Percentiles rank a stretch among this genome's conserved stretches.
phyloP scores from a whole-genome alignment of 2,888 invertebrate genomes.

The Trisateles emortualis region DNA sequence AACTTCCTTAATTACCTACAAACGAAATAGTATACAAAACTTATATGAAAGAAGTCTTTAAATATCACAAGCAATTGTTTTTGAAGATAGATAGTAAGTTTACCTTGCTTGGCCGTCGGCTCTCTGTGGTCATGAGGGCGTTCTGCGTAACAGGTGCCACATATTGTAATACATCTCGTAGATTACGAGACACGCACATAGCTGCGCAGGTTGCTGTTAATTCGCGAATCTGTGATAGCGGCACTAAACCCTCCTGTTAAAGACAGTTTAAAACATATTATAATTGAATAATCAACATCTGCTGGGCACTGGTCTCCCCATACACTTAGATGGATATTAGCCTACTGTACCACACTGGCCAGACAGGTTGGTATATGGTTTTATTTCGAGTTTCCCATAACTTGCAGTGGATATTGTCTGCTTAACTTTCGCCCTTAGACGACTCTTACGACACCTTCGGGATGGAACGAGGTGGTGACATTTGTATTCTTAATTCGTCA shows the following conservation, averaged over 20 bases:
- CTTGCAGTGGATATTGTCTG: no score
- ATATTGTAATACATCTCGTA: slow-evolving; percentile 76
- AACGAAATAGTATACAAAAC: not conserved
- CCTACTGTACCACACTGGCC: no score
- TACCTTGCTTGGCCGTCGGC: slow-evolving; percentile 64
- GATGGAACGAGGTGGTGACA: no score
- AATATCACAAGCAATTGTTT: not conserved
- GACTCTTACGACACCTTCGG: no score
- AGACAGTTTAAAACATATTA: not conserved
- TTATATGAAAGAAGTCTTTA: not conserved
- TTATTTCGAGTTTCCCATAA: no score
- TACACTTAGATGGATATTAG: no score
- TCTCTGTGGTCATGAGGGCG: slow-evolving; percentile 52
- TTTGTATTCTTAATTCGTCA: no score
- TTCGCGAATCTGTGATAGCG: slow-evolving; percentile 64
- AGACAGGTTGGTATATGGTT: no score
- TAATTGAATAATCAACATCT: not conserved
- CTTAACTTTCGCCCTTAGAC: no score
- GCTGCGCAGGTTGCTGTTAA: slow-evolving; percentile 92
- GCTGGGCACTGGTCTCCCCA: no score
- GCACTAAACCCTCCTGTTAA: slow-evolving; percentile 70
- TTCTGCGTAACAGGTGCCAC: slow-evolving; percentile 75
- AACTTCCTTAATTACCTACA: slow-evolving; percentile 64
- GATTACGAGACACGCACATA: slow-evolving; percentile 88
- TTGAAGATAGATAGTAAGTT: not conserved